Evolutionary conservation across 2,113 vertebrate species (phyloP), one percentile per base, ranked within the genome.

Genomic region (Cavia aperea): DNA sequence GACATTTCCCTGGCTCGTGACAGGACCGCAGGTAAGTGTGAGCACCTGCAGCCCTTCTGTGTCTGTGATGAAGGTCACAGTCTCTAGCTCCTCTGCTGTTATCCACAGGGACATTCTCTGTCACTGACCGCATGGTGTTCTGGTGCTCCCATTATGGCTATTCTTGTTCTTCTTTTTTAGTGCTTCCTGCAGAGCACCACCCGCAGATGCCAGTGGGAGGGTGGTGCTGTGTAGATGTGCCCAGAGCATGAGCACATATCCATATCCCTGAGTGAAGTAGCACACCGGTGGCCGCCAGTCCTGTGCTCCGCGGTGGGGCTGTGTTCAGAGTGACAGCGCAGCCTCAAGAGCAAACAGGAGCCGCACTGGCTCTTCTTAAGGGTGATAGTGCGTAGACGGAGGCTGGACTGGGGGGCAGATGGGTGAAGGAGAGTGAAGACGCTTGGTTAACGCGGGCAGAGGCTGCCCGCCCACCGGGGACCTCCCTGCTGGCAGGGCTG

Each of bases 71-170:
- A 19, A 18, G 70, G 70, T 49, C 51, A 4, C 9, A 11, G 15
- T 2, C 1, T 9, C 56, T 24, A 1, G 0, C 23, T 10, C 19
- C 1, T 43, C 87, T 2, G 33, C 58, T 5, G 43, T 51, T 14
- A 4, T 3, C 19, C 39, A 43, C 36, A n/a, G 3, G 58, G 60
- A 51, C 11, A 0, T 46, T 19, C 81, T 36, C 56, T 78, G 11
- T 2, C 66, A 1, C 1, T 0, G 12, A 9, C 16, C 0, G 18
- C 1, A 3, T 1, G 0, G 83, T 0, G 0, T 29, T n/a, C 43
- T 18, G 2, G 16, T 39, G 65, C 62, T 8, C 21, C 86, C 2
- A 0, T 23, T 4, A 0, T 4, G 24, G 2, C 15, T 2, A 8
- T 13, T 43, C 23, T 33, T 14, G 3, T 23, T 19, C 31, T 51